A percentile compares a stretch with the other conserved stretches of the same genome.
Conservation (phyloP, 2,797 vertebrate species). For the Coendou prehensilis region DNA sequence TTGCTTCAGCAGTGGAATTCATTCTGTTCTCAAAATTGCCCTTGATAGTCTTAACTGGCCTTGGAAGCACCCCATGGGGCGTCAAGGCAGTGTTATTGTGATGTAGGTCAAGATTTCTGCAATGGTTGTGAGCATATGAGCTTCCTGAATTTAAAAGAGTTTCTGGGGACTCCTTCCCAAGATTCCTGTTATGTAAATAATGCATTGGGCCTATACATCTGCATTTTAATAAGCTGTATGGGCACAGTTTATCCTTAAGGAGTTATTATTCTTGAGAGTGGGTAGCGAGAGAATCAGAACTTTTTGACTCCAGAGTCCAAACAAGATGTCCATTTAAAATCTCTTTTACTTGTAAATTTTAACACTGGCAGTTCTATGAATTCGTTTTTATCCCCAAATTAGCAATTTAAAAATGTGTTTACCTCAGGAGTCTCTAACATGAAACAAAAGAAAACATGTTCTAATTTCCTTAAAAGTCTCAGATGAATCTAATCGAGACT, state of each 20-base stretch:
- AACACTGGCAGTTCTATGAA: constrained; percentile 11
- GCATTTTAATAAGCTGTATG: constrained; percentile 36
- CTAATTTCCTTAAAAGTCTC: constrained; percentile 26
- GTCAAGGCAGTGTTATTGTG: neutral
- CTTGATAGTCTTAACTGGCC: neutral
- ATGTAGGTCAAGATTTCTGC: constrained; percentile 21
- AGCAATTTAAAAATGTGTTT: constrained; percentile 59
- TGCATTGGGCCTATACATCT: neutral
- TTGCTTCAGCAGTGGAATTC: constrained; percentile 54
- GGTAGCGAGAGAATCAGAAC: neutral
- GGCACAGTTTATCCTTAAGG: neutral
- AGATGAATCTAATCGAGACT: constrained; percentile 29
- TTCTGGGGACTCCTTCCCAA: constrained; percentile 1
- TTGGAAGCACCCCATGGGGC: neutral
- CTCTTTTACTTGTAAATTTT: constrained; percentile 64
- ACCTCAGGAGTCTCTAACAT: neutral
- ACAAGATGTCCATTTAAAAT: constrained; percentile 10
- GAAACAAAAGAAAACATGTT: constrained; percentile 44
- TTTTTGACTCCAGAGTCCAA: constrained; percentile 51
- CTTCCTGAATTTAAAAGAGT: constrained; percentile 51
- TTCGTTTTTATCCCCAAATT: constrained; percentile 33
- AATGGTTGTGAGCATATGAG: neutral
- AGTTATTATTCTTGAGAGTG: constrained; percentile 4
- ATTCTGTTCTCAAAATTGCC: constrained; percentile 21
- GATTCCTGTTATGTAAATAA: constrained; percentile 56